Evolutionary conservation across 2,113 vertebrate genomes (phyloP).

Genomic region (Callaeas wilsoni): DNA sequence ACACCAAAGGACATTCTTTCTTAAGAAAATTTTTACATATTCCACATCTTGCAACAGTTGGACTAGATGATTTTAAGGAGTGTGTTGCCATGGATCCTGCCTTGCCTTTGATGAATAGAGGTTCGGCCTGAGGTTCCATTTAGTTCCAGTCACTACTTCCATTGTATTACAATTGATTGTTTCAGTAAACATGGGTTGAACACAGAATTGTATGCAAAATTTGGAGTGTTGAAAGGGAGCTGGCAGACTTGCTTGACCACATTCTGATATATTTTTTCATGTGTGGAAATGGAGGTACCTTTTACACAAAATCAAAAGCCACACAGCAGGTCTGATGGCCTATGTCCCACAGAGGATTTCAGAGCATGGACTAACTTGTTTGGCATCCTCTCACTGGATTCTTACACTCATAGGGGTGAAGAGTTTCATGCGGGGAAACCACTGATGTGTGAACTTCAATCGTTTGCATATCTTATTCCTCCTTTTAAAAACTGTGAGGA

Average conservation of each 20-base stretch:
- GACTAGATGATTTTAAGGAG: not conserved
- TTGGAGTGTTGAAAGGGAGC: not conserved
- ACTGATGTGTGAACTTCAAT: rapidly evolving
- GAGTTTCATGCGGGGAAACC: not conserved
- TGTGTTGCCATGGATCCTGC: not conserved
- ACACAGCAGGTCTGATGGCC: not conserved
- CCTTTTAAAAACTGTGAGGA: not conserved
- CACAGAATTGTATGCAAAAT: not conserved
- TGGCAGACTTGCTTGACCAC: not conserved
- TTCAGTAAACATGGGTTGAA: not conserved
- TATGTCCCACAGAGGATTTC: not conserved
- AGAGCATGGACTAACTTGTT: not conserved
- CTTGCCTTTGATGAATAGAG: not conserved
- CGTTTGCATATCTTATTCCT: not conserved
- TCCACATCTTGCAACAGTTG: not conserved
- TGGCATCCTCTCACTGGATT: not conserved
- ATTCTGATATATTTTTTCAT: not conserved
- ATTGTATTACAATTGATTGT: not conserved
- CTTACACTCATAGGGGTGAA: not conserved
- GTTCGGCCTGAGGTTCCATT: not conserved
- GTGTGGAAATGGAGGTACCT: not conserved
- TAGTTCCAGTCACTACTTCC: not conserved
- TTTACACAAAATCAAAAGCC: not conserved
- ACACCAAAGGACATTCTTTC: not conserved
- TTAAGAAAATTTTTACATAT: not conserved